Conservation (phyloP, 2,113 vertebrate species). For the Saccopteryx bilineata region DNA sequence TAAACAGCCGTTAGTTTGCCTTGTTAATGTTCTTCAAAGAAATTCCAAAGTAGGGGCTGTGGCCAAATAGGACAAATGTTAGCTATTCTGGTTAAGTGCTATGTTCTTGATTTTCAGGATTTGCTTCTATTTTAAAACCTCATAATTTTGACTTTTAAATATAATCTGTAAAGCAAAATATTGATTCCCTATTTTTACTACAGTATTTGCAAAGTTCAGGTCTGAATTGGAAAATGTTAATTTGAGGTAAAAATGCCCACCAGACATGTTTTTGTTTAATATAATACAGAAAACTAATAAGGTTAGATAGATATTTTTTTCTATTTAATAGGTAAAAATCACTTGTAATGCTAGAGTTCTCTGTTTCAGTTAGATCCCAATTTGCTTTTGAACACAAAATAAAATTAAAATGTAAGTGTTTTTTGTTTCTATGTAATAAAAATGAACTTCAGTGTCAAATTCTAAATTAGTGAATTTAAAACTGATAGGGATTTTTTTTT, state of each 20-base stretch:
- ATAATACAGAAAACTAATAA: slow-evolving; percentile 48
- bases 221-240: slow-evolving; percentile 42
- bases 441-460: not conserved
- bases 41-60: not conserved
- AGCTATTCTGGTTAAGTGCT: not conserved
- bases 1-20: slow-evolving; percentile 39
- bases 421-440: slow-evolving; percentile 3
- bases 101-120: not conserved
- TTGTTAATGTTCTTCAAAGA: slow-evolving; percentile 57
- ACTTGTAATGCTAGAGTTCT: not conserved
- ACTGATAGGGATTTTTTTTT: slow-evolving; percentile 46
- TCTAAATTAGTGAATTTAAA: slow-evolving; percentile 55
- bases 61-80: not conserved
- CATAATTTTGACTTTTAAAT: slow-evolving; percentile 1
- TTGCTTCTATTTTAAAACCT: slow-evolving; percentile 44
- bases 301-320: slow-evolving; percentile 28
- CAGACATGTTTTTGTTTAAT: slow-evolving; percentile 57
- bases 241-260: not conserved
- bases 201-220: not conserved
- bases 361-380: not conserved
- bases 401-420: slow-evolving; percentile 1
- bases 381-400: slow-evolving; percentile 33
- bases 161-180: slow-evolving; percentile 14
- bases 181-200: not conserved
- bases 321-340: slow-evolving; percentile 12